Conservation (phyloP, 2,888 invertebrate genomes). For the Yponomeuta evonymella region DNA sequence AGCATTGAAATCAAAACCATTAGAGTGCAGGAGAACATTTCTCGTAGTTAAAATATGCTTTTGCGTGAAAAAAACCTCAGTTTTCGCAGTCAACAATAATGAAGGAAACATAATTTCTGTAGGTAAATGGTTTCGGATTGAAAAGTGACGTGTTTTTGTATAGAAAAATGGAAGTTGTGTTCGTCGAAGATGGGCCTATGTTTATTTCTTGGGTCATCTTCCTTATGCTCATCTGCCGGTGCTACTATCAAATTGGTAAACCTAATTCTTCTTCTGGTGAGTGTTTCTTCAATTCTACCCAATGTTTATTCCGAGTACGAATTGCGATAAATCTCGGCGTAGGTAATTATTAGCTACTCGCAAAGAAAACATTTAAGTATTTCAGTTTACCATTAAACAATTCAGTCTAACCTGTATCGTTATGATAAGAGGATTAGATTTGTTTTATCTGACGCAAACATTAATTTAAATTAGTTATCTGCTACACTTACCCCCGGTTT, state of each 20-base stretch:
- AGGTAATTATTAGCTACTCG: too few relatives aligned
- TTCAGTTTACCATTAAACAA: too few relatives aligned
- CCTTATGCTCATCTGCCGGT: conserved; percentile 58
- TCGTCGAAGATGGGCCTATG: conserved; percentile 62
- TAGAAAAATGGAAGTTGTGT: conserved; percentile 43
- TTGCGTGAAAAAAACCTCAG: neutral
- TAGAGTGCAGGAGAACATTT: neutral
- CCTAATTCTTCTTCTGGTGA: conserved; percentile 35
- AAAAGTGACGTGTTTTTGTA: neutral
- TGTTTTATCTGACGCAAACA: too few relatives aligned
- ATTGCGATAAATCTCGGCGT: neutral
- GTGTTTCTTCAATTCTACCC: conserved; percentile 22
- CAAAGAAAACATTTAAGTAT: too few relatives aligned
- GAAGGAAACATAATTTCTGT: neutral
- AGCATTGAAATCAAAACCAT: neutral
- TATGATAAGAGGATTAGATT: too few relatives aligned
- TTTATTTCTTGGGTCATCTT: conserved; percentile 67
- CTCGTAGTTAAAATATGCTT: neutral
- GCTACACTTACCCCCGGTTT: too few relatives aligned
- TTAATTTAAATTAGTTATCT: too few relatives aligned
- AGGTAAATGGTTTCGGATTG: neutral
- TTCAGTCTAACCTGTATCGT: too few relatives aligned
- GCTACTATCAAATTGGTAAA: conserved; percentile 56
- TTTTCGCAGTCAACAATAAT: neutral
- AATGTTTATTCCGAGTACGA: neutral